phyloP scores from a whole-genome alignment of 2,113 vertebrate genomes.

The Syngnathoides biaculeatus region DNA sequence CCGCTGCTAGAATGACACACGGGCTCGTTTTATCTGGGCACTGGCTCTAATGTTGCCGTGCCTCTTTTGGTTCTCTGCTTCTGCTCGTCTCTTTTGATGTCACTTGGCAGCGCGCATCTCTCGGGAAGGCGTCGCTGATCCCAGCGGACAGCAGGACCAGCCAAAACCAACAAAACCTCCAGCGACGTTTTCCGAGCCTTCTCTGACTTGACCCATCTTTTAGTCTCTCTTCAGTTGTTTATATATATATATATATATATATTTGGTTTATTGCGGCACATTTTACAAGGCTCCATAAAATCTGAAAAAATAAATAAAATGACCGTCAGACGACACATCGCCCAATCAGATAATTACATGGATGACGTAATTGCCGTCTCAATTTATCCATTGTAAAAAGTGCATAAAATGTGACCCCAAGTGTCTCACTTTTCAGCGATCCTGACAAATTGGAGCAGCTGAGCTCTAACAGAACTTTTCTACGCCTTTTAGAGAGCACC shows the following conservation, averaged over 20 bases:
- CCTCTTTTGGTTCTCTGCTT: neutral
- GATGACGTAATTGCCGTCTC: neutral
- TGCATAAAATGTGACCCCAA: neutral
- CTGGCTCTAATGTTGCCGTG: neutral
- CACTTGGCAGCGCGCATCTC: constrained; percentile 28
- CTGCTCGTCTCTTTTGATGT: constrained; percentile 15
- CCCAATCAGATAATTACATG: neutral
- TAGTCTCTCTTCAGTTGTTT: neutral
- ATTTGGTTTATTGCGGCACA: neutral
- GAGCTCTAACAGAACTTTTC: no score
- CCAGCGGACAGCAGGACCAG: constrained; percentile 13
- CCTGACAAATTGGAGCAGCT: neutral
- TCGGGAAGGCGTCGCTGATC: constrained; percentile 12
- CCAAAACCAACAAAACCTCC: constrained; percentile 24
- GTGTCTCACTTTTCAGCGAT: neutral
- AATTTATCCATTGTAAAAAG: neutral
- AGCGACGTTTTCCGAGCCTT: constrained; percentile 9
- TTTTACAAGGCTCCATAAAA: neutral
- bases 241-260: neutral
- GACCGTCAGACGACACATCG: neutral
- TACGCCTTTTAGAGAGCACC: no score
- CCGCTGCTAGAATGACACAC: constrained; percentile 13
- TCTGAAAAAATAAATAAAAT: neutral
- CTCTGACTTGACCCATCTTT: neutral
- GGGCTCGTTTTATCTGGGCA: constrained; percentile 7